Base-by-base conservation (phyloP, 2,113 vertebrate species). In the Centropristis striata region DNA sequence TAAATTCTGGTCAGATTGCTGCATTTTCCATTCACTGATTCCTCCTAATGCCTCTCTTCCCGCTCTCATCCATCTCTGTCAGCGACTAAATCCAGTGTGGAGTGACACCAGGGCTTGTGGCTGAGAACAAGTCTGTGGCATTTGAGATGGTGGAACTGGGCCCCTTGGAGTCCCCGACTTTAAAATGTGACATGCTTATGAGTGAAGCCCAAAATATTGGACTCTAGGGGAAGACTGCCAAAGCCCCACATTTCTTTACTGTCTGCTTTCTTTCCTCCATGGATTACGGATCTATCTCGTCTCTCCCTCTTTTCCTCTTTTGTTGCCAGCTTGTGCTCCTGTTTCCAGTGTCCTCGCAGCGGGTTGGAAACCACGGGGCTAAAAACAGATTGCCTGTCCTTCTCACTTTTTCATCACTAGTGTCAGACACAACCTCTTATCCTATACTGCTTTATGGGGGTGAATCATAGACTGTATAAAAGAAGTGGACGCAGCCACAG, bases 1-100 rank as follows among this genome's bases (percentile, higher is more conserved):
- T 90, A 84, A 79, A 89, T 83, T 76, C 79, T 74, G 83, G 75
- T 87, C 77, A 77, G 66, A 86, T 61, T 68, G 82, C 83, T 59
- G 72, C 79, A 75, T 83, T 91, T 92, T 88, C 89, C 88, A 89
- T 80, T 88, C 79, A 59, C 82, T 85, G 88, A 90, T 80, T 93
- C 87, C 90, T 80, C 85, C 85, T 90, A 92, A 93, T 88, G 86
- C 89, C 71, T 86, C 85, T 69, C 83, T 88, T 91, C 86, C 86
- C 75, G 44, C 86, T 80, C 88, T 92, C 93, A 91, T 91, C 90
- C 85, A 87, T 89, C 90, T 93, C 89, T 90, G 90, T 92, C 92
- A 90, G 60, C 12, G 55, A 46, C 76, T 85, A 91, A 90, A 91
- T 91, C 89, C 86, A 84, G 88, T 71, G 80, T 72, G 57, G 84